Percentiles rank a stretch among this genome's conserved stretches.
Evolutionary conservation across 1,140 invertebrate genomes (phyloP).

Genomic region (Cydia pomonella): DNA sequence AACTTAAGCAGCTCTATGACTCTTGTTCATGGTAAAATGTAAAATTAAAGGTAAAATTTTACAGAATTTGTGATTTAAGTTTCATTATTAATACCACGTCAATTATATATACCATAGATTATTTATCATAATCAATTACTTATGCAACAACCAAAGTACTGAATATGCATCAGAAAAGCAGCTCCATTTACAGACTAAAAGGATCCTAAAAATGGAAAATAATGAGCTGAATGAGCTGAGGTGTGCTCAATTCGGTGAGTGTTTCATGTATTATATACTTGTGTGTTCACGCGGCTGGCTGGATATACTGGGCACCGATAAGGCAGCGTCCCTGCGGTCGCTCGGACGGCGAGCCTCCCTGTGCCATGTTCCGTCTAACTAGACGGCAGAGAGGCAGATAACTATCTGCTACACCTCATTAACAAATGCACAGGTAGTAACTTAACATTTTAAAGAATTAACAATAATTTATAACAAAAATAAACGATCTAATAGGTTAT

Average conservation of each 20-base stretch:
- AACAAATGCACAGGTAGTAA: neutral
- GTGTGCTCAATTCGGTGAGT: constrained; percentile 10
- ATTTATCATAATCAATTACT: too few relatives aligned
- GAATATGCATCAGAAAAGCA: too few relatives aligned
- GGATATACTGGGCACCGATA: constrained; percentile 1
- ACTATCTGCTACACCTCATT: neutral
- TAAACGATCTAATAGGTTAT: neutral
- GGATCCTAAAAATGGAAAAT: neutral
- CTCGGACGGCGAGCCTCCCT: neutral
- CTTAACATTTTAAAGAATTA: neutral
- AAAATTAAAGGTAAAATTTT: too few relatives aligned
- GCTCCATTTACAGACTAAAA: too few relatives aligned
- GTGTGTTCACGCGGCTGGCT: constrained; percentile 21
- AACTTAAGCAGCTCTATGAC: too few relatives aligned
- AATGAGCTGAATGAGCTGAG: neutral
- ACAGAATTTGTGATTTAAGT: too few relatives aligned
- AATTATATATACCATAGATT: too few relatives aligned
- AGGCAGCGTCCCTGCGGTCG: neutral
- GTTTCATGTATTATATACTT: neutral
- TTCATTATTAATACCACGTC: too few relatives aligned
- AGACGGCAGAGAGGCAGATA: too few relatives aligned
- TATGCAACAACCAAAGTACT: too few relatives aligned
- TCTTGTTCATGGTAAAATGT: too few relatives aligned
- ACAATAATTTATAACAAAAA: neutral
- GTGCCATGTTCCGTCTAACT: neutral